Percentiles rank a stretch among this genome's conserved stretches.
Evolutionary conservation across 1,140 invertebrate species (phyloP).

Genomic region (Limonius californicus): DNA sequence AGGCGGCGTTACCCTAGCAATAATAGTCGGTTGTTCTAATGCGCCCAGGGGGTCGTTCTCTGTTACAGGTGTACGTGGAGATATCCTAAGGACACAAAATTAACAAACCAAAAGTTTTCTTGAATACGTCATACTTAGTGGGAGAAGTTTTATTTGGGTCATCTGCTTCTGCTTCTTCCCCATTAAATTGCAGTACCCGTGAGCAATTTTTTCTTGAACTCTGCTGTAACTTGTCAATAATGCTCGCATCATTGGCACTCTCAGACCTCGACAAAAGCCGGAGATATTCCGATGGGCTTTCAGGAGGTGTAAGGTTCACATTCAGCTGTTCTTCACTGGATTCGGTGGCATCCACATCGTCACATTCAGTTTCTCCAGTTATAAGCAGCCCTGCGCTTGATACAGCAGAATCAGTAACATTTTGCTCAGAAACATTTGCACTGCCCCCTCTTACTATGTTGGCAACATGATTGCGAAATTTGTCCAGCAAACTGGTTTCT

Average conservation of each 20-base stretch:
- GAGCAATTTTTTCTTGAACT: conserved; percentile 41
- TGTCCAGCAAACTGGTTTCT: conserved; percentile 58
- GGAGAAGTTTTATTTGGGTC: conserved; percentile 35
- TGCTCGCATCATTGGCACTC: conserved; percentile 71
- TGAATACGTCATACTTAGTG: conserved; percentile 44
- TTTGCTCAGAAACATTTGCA: conserved; percentile 34
- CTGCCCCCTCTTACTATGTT: conserved; percentile 57
- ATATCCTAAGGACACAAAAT: conserved; percentile 50
- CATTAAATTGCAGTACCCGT: conserved; percentile 44
- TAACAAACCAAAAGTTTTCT: not conserved
- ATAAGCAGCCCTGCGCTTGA: conserved; percentile 23
- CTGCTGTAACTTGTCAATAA: conserved; percentile 65
- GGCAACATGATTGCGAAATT: conserved; percentile 55
- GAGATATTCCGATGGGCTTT: conserved; percentile 53
- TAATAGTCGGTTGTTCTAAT: conserved; percentile 53
- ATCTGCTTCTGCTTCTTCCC: conserved; percentile 34
- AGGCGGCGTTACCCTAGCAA: conserved; percentile 24
- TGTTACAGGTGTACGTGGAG: conserved; percentile 75
- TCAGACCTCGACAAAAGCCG: conserved; percentile 59
- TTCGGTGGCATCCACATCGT: conserved; percentile 19
- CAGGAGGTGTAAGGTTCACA: conserved; percentile 46
- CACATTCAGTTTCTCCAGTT: conserved; percentile 1
- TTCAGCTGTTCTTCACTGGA: conserved; percentile 27
- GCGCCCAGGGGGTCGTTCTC: conserved; percentile 89
- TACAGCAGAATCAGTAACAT: conserved; percentile 24